Percentiles rank a stretch among this genome's conserved stretches.
phyloP scores from a whole-genome alignment of 1,140 invertebrate species.

The Hermetia illucens region DNA sequence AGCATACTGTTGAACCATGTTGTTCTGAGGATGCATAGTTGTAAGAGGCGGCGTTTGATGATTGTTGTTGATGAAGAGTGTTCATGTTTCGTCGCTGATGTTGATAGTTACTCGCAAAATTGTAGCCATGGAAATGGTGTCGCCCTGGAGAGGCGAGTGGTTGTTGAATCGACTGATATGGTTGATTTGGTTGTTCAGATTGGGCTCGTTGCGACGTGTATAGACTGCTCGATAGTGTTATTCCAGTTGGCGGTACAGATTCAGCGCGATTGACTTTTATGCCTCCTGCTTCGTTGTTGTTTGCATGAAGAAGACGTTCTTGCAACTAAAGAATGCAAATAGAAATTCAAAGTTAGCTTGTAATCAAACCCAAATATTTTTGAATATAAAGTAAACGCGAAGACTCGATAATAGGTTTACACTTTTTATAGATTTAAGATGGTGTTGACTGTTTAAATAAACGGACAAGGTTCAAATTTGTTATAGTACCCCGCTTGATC shows the following conservation, averaged over 20 bases:
- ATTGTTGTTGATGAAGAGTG: constrained; percentile 11
- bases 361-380: too few species aligned
- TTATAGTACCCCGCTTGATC: too few species aligned
- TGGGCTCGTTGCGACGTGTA: constrained; percentile 21
- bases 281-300: background rate
- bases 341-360: too few species aligned
- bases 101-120: constrained; percentile 19
- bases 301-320: constrained; percentile 18
- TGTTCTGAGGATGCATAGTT: constrained; percentile 8
- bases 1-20: background rate
- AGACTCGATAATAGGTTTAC: too few species aligned
- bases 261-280: constrained; percentile 17
- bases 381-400: too few species aligned
- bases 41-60: constrained; percentile 3
- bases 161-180: constrained; percentile 3
- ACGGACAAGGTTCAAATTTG: too few species aligned
- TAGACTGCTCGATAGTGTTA: constrained; percentile 8
- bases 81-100: constrained; percentile 9
- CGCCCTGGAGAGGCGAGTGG: background rate
- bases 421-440: too few species aligned
- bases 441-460: too few species aligned
- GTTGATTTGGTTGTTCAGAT: constrained; percentile 19
- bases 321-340: constrained; percentile 14
- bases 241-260: constrained; percentile 18
- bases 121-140: constrained; percentile 1